Evolutionary conservation across 2,113 vertebrate species (phyloP).

Genomic region (Taurulus bubalis): DNA sequence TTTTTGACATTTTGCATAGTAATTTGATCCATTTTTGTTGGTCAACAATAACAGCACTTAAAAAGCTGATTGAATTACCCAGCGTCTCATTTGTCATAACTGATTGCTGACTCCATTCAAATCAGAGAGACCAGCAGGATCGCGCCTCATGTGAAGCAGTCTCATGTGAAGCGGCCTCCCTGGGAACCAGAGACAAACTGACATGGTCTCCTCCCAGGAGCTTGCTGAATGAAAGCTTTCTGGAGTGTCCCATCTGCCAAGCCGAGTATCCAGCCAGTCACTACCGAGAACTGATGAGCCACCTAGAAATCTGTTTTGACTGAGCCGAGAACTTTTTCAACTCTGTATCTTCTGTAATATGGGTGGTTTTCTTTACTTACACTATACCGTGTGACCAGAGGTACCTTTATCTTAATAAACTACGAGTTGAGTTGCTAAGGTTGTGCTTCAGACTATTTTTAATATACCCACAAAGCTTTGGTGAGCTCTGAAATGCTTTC

Average conservation of each 20-base stretch:
- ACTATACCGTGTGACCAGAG: not conserved
- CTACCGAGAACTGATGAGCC: constrained; percentile 87
- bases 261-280: constrained; percentile 84
- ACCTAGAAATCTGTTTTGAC: constrained; percentile 88
- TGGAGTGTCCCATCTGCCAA: constrained; percentile 89
- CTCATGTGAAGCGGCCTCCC: constrained; percentile 66
- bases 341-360: constrained; percentile 5
- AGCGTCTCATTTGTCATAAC: not conserved
- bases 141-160: constrained; percentile 28
- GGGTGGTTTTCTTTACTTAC: not conserved
- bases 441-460: constrained; percentile 16
- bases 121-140: constrained; percentile 79
- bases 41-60: not conserved
- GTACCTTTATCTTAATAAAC: constrained; percentile 37
- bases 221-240: constrained; percentile 86
- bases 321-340: constrained; percentile 45
- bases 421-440: constrained; percentile 2
- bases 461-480: not conserved
- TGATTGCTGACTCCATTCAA: constrained; percentile 13
- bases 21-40: not conserved
- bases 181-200: constrained; percentile 33
- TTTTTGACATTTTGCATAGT: too few relatives aligned
- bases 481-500: not conserved
- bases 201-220: constrained; percentile 65
- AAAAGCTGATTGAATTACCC: not conserved